Evolutionary conservation across 2,888 invertebrate genomes (phyloP), one percentile per base, ranked within the genome.

Genomic region (Mythimna vitellina): DNA sequence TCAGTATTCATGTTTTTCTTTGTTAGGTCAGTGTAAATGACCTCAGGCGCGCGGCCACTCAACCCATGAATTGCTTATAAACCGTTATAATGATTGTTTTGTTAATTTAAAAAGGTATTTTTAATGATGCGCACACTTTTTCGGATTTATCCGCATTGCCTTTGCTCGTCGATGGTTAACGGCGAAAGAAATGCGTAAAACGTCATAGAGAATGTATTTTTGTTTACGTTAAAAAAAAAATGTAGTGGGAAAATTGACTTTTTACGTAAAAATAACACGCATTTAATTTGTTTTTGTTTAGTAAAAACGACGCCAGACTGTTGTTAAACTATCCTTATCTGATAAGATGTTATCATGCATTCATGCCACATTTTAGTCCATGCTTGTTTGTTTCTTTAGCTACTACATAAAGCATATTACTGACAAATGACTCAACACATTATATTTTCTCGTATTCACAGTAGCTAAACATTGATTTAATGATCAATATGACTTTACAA

Each of bases 1-100:
- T 66, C 60, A 64, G 80, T 84, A 74, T 80, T 82, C 81, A 65
- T 75, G 78, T 73, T 80, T 86, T 88, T 86, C 91, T 92, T 92
- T 92, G 92, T 92, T 86, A 82, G 65, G 80, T 81, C 80, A 88
- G 90, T 91, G 87, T 92, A 90, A 89, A 89, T 89, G 93, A 93
- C 93, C 93, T 89, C 87, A 79, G 76, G 68, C 74, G 66, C 79
- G 85, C 87, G 91, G 91, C 74, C 90, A 91, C 72, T 91, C 89
- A 93, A 92, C 92, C 83, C 87, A 82, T 73, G 83, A 81, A 78
- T 82, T 81, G 78, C 80, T 75, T 69, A 51, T 63, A 83, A 87
- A 87, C 93, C 92, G 93, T 93, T 93, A 92, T 81, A 74, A 84
- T 82, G 76, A 85, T 88, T 84, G 84, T 87, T 87, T 88, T 84